Conservation (phyloP, 1,140 invertebrate genomes). For the Papilio polytes region DNA sequence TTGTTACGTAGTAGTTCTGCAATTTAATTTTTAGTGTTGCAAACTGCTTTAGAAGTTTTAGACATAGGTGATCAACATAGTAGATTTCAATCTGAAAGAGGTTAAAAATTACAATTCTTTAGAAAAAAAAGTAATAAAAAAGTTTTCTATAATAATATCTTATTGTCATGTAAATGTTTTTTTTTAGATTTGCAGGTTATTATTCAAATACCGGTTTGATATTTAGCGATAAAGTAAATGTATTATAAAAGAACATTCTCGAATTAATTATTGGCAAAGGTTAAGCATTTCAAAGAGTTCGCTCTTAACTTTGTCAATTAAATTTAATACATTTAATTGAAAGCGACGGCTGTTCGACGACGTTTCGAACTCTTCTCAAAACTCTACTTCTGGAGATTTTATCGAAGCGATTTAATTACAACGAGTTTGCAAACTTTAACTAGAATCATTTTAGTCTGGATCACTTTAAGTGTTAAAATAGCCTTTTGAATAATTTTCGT, state of each 20-base stretch:
- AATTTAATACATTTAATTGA: conserved; percentile 38
- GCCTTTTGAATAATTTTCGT: neutral
- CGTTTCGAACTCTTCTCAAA: conserved; percentile 9
- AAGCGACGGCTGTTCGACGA: conserved; percentile 19
- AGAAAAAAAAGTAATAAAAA: too few relatives aligned
- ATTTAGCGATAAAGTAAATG: neutral
- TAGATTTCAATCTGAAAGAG: too few relatives aligned
- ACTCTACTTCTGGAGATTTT: conserved; percentile 8
- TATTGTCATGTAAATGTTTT: too few relatives aligned
- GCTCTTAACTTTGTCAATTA: conserved; percentile 25
- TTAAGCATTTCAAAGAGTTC: conserved; percentile 1
- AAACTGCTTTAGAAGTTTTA: too few relatives aligned
- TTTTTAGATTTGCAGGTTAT: neutral
- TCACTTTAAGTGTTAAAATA: conserved; percentile 21
- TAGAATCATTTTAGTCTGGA: conserved; percentile 6
- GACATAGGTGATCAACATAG: too few relatives aligned
- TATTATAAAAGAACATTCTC: neutral
- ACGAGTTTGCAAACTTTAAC: conserved; percentile 1
- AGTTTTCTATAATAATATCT: too few relatives aligned
- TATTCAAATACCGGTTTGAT: neutral
- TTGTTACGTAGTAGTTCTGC: too few relatives aligned
- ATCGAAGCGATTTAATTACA: conserved; percentile 33
- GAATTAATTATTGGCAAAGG: conserved; percentile 28
- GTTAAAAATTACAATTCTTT: too few relatives aligned
- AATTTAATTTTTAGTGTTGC: too few relatives aligned